Base-by-base conservation (phyloP, 2,888 invertebrate species). In the Biston stratarius region DNA sequence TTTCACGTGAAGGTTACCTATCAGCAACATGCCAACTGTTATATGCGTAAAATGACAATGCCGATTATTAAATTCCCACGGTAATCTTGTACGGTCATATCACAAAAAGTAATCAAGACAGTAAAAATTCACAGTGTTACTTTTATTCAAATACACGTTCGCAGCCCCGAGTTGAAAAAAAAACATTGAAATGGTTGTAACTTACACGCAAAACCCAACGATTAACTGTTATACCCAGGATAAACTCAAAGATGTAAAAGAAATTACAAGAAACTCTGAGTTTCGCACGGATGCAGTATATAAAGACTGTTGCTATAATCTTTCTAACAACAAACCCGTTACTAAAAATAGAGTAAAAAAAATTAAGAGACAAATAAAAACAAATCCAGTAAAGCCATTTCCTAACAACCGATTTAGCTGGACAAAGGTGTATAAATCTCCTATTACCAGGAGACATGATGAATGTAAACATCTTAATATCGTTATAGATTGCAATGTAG, bases 391-490 rank as follows among this genome's bases (percentile, higher is more conserved):
- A 61, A 74, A 58, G 45, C 51, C 38, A 72, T 76, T 52, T n/a
- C 9, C 68, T 14, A 53, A 61, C 40, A 66, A 70, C 56, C 77
- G 79, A 64, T 83, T 79, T 55, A 76, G 80, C 15, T 88, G 87
- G 87, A 84, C 87, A 1, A 89, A 89, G 73, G 83, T 86, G 10
- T 84, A 83, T 64, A 77, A 83, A 73, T 84, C 88, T 1, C 85
- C 86, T 14, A 67, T 77, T 47, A 42, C 55, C 45, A 74, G 70
- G 64, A 76, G 72, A 64, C 75, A 77, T 49, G 61, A 61, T 33
- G 73, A 75, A 11, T 40, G 55, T 56, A 72, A 63, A 48, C 74
- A 72, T 36, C 34, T 64, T 34, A 70, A 71, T 56, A 73, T 75
- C 34, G 63, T 70, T 12, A 68, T 73, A 45, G 62, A 73, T 49